Evolutionary conservation across 2,113 vertebrate species (phyloP).

Genomic region (Lutjanus erythropterus): DNA sequence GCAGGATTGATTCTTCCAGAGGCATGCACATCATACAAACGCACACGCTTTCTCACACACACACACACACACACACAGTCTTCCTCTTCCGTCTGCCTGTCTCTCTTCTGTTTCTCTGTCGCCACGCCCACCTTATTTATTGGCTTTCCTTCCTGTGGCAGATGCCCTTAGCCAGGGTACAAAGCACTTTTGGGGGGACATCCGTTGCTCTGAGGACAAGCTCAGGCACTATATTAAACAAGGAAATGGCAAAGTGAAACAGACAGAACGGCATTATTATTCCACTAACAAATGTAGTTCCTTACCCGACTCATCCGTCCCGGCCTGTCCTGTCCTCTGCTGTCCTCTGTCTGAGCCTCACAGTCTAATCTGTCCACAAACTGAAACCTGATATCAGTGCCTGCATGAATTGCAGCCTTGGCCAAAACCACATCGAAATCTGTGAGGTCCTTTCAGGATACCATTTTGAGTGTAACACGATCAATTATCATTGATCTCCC

Average conservation of each 20-base stretch:
- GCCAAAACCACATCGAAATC: slow-evolving; percentile 20
- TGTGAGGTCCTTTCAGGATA: not conserved
- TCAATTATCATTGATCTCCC: slow-evolving; percentile 21
- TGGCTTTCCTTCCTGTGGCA: slow-evolving; percentile 31
- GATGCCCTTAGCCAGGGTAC: slow-evolving; percentile 58
- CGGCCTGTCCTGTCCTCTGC: slow-evolving; percentile 36
- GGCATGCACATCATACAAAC: slow-evolving; percentile 44
- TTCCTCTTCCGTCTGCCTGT: slow-evolving; percentile 19
- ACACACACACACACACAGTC: not conserved
- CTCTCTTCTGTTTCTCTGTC: slow-evolving; percentile 27
- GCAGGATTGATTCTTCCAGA: slow-evolving; percentile 66
- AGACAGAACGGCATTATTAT: slow-evolving; percentile 67
- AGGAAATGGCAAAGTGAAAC: slow-evolving; percentile 62
- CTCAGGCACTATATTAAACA: slow-evolving; percentile 56
- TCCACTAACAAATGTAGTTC: slow-evolving; percentile 60
- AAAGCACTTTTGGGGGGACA: slow-evolving; percentile 47
- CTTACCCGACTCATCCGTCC: slow-evolving; percentile 32
- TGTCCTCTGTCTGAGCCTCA: slow-evolving; percentile 58
- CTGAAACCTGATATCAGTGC: slow-evolving; percentile 50
- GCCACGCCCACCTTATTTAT: slow-evolving; percentile 63
- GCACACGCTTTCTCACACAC: slow-evolving; percentile 3
- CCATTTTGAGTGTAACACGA: slow-evolving; percentile 5
- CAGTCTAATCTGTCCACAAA: slow-evolving; percentile 48
- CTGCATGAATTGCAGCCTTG: slow-evolving; percentile 5
- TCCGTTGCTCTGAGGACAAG: slow-evolving; percentile 65